phyloP scores from a whole-genome alignment of 2,113 vertebrate genomes.

The Rhabdornis inornatus region DNA sequence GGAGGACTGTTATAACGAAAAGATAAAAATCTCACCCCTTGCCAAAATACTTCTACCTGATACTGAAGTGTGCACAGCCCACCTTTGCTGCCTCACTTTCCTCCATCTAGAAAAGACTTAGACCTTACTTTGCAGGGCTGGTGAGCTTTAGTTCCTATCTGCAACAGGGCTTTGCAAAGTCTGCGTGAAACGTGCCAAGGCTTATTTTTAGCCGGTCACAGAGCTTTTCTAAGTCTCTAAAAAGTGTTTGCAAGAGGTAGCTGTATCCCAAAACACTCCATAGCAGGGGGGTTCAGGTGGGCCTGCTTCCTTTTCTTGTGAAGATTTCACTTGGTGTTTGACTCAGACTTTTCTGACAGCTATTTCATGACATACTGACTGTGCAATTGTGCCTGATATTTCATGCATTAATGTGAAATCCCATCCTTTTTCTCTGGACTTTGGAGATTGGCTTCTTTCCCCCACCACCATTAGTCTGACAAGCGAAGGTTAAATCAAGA shows the following conservation, averaged over 20 bases:
- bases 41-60: not conserved
- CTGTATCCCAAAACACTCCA: not conserved
- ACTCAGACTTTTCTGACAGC: not conserved
- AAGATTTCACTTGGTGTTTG: not conserved
- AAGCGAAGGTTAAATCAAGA: constrained; percentile 34
- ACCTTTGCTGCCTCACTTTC: not conserved
- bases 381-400: not conserved
- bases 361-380: not conserved
- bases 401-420: constrained; percentile 2
- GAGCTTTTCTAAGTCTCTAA: not conserved
- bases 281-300: not conserved
- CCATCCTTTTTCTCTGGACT: not conserved
- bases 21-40: not conserved
- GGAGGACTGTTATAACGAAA: not conserved
- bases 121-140: not conserved
- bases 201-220: not conserved
- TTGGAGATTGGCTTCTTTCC: not conserved
- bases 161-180: not conserved
- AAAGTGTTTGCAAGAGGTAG: not conserved
- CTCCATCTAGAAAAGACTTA: not conserved
- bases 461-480: not conserved
- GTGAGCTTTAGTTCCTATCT: not conserved
- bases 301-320: not conserved
- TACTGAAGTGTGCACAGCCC: not conserved
- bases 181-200: not conserved